Base-by-base conservation (phyloP, 2,113 vertebrate genomes). In the Lagopus muta region DNA sequence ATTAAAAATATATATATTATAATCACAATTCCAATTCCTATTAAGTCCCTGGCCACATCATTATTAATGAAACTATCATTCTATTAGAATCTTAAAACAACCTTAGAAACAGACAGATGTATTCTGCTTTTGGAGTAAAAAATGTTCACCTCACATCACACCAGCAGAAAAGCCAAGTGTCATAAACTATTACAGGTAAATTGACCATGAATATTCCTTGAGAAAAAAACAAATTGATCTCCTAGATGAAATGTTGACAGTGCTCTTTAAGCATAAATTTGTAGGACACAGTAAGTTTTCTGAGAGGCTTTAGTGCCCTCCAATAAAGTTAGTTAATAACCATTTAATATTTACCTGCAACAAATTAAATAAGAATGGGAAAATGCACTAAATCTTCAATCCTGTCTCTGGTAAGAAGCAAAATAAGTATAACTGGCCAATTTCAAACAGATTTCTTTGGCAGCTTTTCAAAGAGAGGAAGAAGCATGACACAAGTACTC, bases 381-480 rank as follows among this genome's bases (percentile, higher is more conserved):
- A 83, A 94, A 88, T 55, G 1, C 32, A 32, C 43, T 40, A 77
- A 94, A 30, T 30, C 32, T 91, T 22, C 75, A 87, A 89, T 87
- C 54, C 80, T 70, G 22, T 81, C 45, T 75, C 78, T 76, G 76
- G 58, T 30, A 97, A 96, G 89, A 8, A 62, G 43, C 42, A 89
- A 94, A 79, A 92, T 58, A 96, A 64, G 74, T 60, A 73, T 22
- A 92, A 96, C 42, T 38, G n/a, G 45, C 67, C 86, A 64, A 78
- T 96, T 93, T 85, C 61, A 91, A 82, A 80, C 65, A 92, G 47
- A 94, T 82, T 87, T 91, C 62, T 94, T 84, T 94, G 88, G 81
- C 76, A 95, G 54, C 90, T 83, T 97, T 96, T 96, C 87, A 97
- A 91, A 92, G 77, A 75, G 38, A 58, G 50, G 47, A 92, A 95